A percentile compares a stretch with the other conserved stretches of the same genome.
Evolutionary conservation across 2,113 vertebrate species (phyloP).

Genomic region (Notarius quadriscutis): DNA sequence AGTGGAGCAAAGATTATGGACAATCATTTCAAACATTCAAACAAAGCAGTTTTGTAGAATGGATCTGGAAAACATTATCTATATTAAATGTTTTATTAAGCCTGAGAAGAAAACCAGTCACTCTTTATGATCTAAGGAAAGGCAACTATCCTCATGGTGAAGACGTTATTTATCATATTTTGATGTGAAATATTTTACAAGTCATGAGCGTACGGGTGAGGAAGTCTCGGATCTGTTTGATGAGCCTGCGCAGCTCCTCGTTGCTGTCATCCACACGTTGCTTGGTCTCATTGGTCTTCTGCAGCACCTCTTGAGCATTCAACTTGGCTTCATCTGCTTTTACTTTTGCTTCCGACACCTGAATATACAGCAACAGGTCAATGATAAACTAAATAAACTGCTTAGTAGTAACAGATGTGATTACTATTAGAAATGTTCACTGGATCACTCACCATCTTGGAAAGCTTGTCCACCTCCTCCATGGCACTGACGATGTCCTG

Average conservation of each 20-base stretch:
- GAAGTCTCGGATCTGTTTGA: slow-evolving; percentile 92
- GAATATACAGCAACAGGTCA: slow-evolving; percentile 26
- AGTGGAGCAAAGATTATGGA: background rate
- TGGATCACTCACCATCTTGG: slow-evolving; percentile 82
- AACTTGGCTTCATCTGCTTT: slow-evolving; percentile 90
- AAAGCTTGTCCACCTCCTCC: slow-evolving; percentile 91
- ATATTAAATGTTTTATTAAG: background rate
- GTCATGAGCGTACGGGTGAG: slow-evolving; percentile 80
- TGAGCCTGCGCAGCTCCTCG: slow-evolving; percentile 86
- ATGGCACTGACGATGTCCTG: slow-evolving; percentile 83
- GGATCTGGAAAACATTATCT: background rate
- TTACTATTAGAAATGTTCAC: background rate
- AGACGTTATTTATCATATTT: background rate
- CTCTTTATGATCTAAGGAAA: background rate
- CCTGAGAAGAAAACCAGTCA: background rate
- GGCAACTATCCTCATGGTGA: background rate
- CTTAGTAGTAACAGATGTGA: background rate
- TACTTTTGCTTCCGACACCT: slow-evolving; percentile 90
- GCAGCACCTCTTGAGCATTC: slow-evolving; percentile 83
- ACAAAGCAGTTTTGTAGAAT: background rate
- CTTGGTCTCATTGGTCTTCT: slow-evolving; percentile 89
- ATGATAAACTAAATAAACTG: background rate
- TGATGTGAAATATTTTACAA: background rate
- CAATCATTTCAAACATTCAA: background rate
- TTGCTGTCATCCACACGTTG: slow-evolving; percentile 87